Evolutionary conservation across 2,797 vertebrate species (phyloP).

Genomic region (Siniperca scherzeri): DNA sequence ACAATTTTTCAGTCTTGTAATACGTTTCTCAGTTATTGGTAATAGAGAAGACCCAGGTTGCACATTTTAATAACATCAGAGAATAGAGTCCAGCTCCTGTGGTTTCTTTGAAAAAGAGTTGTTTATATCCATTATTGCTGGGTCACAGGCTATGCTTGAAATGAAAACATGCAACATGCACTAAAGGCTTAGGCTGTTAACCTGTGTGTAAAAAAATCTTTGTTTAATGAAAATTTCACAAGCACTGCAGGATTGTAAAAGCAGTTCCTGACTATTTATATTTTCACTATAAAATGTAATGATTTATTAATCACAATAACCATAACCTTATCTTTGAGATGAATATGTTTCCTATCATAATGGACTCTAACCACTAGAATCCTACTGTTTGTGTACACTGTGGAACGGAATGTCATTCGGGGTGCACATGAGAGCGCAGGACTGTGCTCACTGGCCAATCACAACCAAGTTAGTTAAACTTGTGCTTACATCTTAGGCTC

Average conservation of each 20-base stretch:
- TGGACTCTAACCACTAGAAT: conserved; percentile 19
- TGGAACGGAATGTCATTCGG: no score
- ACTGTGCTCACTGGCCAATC: no score
- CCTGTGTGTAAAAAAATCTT: no score
- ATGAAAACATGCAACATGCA: conserved; percentile 7
- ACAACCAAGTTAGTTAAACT: no score
- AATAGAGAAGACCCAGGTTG: conserved; percentile 15
- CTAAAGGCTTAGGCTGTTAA: not conserved
- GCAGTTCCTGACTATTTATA: not conserved
- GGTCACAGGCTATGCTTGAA: not conserved
- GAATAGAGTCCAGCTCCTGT: conserved; percentile 3
- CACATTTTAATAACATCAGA: conserved; percentile 40
- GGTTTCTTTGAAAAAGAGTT: conserved; percentile 14
- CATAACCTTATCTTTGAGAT: not conserved
- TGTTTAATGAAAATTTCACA: not conserved
- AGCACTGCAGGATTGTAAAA: not conserved
- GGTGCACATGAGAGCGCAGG: no score
- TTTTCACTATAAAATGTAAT: conserved; percentile 4
- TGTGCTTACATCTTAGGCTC: no score
- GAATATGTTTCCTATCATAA: conserved; percentile 10
- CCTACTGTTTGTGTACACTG: not conserved
- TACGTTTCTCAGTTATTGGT: conserved; percentile 17
- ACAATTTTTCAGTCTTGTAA: conserved; percentile 31
- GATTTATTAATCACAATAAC: not conserved
- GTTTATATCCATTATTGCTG: not conserved